phyloP scores from a whole-genome alignment of 1,140 invertebrate genomes.

The Littorina saxatilis region DNA sequence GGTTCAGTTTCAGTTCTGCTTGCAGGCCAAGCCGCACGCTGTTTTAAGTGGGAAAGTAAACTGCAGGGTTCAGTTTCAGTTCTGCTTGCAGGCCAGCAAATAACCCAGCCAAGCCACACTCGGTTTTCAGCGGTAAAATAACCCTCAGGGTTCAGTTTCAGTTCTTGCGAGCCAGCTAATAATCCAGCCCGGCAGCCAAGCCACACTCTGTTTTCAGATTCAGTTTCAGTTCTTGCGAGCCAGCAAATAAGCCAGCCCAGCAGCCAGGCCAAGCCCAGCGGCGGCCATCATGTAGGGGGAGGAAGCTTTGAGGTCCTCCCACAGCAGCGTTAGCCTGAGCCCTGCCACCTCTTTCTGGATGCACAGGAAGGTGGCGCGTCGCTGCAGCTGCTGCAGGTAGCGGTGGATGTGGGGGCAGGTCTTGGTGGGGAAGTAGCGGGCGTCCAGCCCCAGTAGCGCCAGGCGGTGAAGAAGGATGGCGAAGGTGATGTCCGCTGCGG shows the following conservation, averaged over 20 bases:
- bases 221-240: too few relatives aligned
- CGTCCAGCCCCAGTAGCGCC: slow-evolving; percentile 82
- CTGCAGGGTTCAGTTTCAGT: too few relatives aligned
- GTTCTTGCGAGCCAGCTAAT: too few relatives aligned
- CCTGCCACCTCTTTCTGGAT: slow-evolving; percentile 55
- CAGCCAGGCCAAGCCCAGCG: slow-evolving; percentile 44
- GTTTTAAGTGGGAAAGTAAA: too few relatives aligned
- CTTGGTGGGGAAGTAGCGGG: slow-evolving; percentile 80
- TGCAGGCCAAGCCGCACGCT: too few relatives aligned
- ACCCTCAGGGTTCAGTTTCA: too few relatives aligned
- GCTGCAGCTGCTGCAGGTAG: slow-evolving; percentile 82
- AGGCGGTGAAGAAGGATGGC: slow-evolving; percentile 83
- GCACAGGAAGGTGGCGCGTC: slow-evolving; percentile 80
- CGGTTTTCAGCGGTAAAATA: too few relatives aligned
- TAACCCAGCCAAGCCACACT: too few relatives aligned
- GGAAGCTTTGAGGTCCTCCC: slow-evolving; percentile 59
- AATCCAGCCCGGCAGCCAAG: too few relatives aligned
- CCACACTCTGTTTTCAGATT: too few relatives aligned
- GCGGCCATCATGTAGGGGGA: slow-evolving; percentile 50
- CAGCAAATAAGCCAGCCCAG: slow-evolving; percentile 42
- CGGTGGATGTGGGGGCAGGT: slow-evolving; percentile 81
- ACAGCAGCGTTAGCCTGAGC: slow-evolving; percentile 54
- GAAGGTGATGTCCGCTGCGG: slow-evolving; percentile 85
- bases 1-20: too few relatives aligned
- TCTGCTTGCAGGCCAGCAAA: too few relatives aligned